Conservation (phyloP, 1,140 invertebrate genomes). For the Dufourea novaeangliae region DNA sequence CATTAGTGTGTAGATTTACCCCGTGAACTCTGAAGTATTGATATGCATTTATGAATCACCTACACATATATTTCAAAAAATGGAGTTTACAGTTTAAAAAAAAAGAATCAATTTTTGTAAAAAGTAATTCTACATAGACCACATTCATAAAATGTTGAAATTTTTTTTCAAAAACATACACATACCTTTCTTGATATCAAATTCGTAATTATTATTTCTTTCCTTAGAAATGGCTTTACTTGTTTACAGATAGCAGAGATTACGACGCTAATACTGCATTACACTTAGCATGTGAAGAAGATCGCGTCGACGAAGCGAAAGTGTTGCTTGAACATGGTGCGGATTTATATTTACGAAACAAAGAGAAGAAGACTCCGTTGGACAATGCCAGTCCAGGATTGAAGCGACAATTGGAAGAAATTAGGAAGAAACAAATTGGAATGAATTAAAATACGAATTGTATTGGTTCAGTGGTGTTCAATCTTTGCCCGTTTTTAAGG, state of each 20-base stretch:
- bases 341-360: constrained; percentile 84
- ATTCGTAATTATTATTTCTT: background rate
- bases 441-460: background rate
- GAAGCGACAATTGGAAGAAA: constrained; percentile 66
- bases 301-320: constrained; percentile 86
- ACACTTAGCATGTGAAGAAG: constrained; percentile 93
- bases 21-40: too few species aligned
- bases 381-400: constrained; percentile 84
- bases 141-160: too few species aligned
- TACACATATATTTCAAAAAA: too few species aligned
- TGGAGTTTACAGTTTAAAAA: too few species aligned
- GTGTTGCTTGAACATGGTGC: constrained; percentile 88
- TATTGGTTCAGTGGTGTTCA: constrained; percentile 25
- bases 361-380: constrained; percentile 87
- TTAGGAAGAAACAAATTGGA: constrained; percentile 42
- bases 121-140: too few species aligned
- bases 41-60: too few species aligned
- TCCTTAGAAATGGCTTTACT: background rate
- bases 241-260: constrained; percentile 83
- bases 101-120: too few species aligned
- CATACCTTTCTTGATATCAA: constrained; percentile 24
- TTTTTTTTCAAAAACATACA: too few species aligned
- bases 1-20: too few species aligned
- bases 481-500: background rate
- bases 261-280: constrained; percentile 87